Base-by-base conservation (phyloP, 2,113 vertebrate genomes). In the Climacteris rufus region DNA sequence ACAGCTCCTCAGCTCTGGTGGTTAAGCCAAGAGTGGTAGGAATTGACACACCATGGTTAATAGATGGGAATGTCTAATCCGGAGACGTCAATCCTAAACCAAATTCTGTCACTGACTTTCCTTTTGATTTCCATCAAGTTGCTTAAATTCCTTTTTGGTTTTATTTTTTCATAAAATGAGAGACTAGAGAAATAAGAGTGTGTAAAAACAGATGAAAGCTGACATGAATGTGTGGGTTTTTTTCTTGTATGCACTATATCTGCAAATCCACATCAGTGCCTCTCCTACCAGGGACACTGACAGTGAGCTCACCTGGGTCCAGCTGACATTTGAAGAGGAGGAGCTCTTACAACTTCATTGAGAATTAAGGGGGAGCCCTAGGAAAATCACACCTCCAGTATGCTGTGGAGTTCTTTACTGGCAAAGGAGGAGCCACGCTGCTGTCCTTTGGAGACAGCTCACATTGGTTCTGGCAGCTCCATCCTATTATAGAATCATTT, bases 181-280 rank as follows among this genome's bases (percentile, higher is more conserved):
- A 63, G 57, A 65, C 4, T 42, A 23, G 11, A 31, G 13, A 68
- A 79, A 60, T 31, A 86, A 13, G 0, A 53, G 11, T 15, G 11
- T 64, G 25, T 42, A 74, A 89, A 77, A 75, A 30, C 60, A 81
- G 20, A 64, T 25, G 23, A 64, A 95, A 80, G 50, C 42, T 60
- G n/a, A 54, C 31, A 40, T 17, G 7, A 75, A n/a, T 0, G 1
- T 22, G 42, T 11, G 15, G 22, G 0, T 1, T 10, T 24, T 70
- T 69, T 87, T 44, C 56, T 61, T 60, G 22, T 37, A 28, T 83
- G 35, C 44, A 54, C 61, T 16, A 35, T 28, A 53, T 56, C 76
- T 93, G 49, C 44, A 89, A 35, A 59, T 77, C 57, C 39, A 42
- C 20, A 50, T 54, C 78, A 60, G 52, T 57, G 47, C 31, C 69